These are phyloP conservation scores for Deroplatys truncata DNA, from an alignment of 2,888 invertebrate genomes.

Conservation along the genomic window DNA sequence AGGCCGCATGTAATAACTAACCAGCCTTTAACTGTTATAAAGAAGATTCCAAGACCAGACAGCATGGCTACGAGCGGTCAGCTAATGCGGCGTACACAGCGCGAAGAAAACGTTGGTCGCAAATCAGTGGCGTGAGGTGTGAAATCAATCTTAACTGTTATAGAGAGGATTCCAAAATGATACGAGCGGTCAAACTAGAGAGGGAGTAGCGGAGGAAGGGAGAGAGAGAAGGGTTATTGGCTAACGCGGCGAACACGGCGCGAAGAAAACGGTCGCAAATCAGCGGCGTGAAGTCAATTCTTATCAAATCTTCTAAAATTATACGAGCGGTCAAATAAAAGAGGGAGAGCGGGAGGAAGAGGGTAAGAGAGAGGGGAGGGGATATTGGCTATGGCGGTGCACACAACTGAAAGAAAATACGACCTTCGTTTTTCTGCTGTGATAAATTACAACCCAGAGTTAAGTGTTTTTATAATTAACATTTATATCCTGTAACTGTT, in stretches of 20 bases:
- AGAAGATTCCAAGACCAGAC: conserved; percentile 9
- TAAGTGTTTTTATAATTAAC: too few species aligned
- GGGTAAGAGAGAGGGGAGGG: neutral
- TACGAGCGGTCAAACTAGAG: too few species aligned
- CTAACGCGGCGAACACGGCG: neutral
- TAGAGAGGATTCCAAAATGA: neutral
- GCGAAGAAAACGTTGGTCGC: neutral
- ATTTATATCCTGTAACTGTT: too few species aligned
- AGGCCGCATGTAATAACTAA: conserved; percentile 16
- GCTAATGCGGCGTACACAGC: neutral
- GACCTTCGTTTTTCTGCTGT: too few species aligned
- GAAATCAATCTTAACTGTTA: neutral
- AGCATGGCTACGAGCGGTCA: conserved; percentile 17
- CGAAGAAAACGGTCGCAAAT: neutral
- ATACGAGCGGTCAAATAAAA: too few species aligned
- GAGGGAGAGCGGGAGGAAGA: neutral
- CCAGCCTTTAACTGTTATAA: conserved; percentile 16
- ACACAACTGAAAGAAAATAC: too few species aligned
- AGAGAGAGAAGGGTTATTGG: neutral
- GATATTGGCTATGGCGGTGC: neutral
- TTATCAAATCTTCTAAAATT: too few species aligned
- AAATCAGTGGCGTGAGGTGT: neutral
- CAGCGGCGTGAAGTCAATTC: neutral
- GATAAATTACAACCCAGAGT: too few species aligned
- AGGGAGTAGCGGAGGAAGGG: conserved; percentile 17